phyloP scores from a whole-genome alignment of 1,140 invertebrate genomes.

The Panagrolaimus sp. region DNA sequence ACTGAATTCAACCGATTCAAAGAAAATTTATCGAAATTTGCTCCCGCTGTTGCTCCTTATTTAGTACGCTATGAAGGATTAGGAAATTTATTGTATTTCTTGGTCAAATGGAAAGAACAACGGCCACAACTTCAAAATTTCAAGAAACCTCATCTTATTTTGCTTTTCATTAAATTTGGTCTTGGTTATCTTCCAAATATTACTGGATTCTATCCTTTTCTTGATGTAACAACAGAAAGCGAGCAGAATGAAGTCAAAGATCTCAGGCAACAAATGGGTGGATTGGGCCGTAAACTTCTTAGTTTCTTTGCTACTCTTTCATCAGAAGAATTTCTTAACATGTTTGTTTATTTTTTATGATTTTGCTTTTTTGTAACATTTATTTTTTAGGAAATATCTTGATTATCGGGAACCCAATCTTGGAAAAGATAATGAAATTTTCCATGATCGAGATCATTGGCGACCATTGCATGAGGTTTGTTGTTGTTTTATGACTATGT shows the following conservation, averaged over 20 bases:
- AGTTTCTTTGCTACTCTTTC: background rate
- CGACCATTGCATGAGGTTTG: background rate
- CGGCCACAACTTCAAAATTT: background rate
- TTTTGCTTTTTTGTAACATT: too few relatives aligned
- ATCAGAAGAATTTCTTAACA: background rate
- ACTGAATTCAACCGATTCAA: background rate
- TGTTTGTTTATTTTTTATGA: too few relatives aligned
- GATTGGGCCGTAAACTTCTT: background rate
- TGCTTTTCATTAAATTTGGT: background rate
- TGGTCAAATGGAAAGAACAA: background rate
- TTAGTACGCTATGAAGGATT: background rate
- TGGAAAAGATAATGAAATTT: background rate
- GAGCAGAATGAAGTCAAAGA: background rate
- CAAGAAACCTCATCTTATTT: background rate
- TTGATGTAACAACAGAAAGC: background rate
- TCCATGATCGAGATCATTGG: background rate
- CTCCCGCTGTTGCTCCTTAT: background rate
- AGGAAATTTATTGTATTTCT: background rate
- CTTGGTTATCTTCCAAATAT: background rate
- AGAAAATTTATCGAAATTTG: background rate
- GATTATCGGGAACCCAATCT: background rate
- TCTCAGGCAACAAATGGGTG: background rate
- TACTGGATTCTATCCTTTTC: background rate
- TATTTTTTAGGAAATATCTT: too few relatives aligned
- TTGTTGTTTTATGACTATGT: background rate